These are phyloP conservation scores for Coreius guichenoti DNA, from an alignment of 2,797 vertebrate species.

Conservation along the genomic window DNA sequence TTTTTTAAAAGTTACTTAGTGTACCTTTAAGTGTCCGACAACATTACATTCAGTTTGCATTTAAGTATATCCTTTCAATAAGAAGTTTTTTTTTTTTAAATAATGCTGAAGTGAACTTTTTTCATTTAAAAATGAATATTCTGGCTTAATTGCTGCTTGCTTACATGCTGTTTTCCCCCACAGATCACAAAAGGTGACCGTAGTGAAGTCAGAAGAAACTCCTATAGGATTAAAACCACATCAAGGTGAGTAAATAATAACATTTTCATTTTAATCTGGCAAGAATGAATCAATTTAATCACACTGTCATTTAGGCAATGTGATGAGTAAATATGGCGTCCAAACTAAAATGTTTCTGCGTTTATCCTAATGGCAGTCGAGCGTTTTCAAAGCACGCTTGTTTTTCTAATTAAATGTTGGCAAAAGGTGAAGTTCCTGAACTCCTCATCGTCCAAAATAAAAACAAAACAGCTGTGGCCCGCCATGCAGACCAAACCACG, in stretches of 20 bases:
- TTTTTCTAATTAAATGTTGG: slow-evolving; percentile 73
- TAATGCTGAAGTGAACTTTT: not conserved
- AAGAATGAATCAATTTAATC: no score
- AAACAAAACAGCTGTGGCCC: slow-evolving; percentile 60
- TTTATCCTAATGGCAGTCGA: slow-evolving; percentile 61
- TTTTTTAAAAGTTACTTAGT: no score
- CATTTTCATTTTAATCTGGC: not conserved
- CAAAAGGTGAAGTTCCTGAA: slow-evolving; percentile 67
- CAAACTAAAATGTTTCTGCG: not conserved
- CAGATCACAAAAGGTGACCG: not conserved
- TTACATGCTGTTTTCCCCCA: no score
- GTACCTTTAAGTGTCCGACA: not conserved
- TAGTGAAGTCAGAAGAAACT: not conserved
- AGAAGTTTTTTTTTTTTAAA: not conserved
- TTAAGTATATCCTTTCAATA: not conserved
- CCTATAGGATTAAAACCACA: not conserved
- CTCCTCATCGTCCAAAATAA: slow-evolving; percentile 68
- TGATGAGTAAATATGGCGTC: slow-evolving; percentile 6
- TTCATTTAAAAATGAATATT: not conserved
- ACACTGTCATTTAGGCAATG: not conserved
- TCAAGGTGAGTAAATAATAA: not conserved
- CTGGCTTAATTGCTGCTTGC: not conserved
- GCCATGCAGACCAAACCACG: slow-evolving; percentile 62
- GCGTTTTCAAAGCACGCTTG: slow-evolving; percentile 67
- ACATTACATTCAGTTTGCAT: not conserved